phyloP scores from a whole-genome alignment of 2,113 vertebrate genomes.

The Gymnarchus niloticus region DNA sequence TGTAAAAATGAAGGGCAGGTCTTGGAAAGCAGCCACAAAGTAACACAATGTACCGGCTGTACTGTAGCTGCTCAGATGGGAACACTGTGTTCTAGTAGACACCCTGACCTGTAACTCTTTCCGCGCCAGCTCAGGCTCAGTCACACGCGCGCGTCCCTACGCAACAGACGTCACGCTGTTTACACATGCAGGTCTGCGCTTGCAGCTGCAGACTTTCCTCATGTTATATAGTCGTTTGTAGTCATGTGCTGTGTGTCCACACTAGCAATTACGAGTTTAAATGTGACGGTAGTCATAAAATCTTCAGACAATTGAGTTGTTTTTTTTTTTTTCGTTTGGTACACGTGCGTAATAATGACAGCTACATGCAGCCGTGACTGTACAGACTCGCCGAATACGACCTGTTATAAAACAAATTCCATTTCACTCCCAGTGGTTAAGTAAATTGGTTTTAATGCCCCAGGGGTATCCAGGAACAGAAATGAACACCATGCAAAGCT shows the following conservation, averaged over 20 bases:
- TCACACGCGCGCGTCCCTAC: background rate
- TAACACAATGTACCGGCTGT: conserved; percentile 80
- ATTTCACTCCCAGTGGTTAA: background rate
- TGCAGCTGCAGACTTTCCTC: background rate
- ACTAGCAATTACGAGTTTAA: background rate
- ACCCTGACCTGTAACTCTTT: conserved; percentile 22
- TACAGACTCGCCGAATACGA: background rate
- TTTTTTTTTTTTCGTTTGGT: background rate
- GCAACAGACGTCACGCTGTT: background rate
- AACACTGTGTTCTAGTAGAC: conserved; percentile 69
- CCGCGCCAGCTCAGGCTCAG: background rate
- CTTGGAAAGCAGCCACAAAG: conserved; percentile 73
- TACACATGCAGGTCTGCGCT: background rate
- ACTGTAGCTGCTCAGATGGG: conserved; percentile 70
- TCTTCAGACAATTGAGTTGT: background rate
- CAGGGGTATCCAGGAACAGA: background rate
- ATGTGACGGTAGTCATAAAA: background rate
- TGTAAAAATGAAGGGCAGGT: conserved; percentile 66
- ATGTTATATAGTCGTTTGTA: background rate
- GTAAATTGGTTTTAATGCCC: background rate
- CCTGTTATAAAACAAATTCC: background rate
- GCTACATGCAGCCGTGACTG: background rate
- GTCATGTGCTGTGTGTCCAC: background rate
- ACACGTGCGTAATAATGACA: background rate
- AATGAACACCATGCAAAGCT: background rate